Conservation (phyloP, 1,140 invertebrate species). For the Phocides pigmalion region DNA sequence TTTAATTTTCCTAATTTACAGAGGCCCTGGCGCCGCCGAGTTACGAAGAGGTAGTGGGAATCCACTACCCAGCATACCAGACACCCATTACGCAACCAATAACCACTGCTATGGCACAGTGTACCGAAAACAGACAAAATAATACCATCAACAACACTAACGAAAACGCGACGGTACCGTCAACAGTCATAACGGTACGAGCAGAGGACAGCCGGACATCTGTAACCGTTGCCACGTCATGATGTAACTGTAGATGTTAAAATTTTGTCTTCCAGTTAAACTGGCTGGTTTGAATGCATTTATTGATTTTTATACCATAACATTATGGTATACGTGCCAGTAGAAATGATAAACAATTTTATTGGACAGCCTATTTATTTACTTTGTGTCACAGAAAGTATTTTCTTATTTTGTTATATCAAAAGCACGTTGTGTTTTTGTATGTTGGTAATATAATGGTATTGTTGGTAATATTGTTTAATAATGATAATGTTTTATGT, state of each 20-base stretch:
- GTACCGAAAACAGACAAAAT: slow-evolving; percentile 10
- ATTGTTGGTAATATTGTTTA: no score
- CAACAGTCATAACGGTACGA: slow-evolving; percentile 32
- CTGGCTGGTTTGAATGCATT: slow-evolving; percentile 36
- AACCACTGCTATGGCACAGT: slow-evolving; percentile 56
- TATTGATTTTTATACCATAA: slow-evolving; percentile 17
- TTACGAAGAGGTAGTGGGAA: slow-evolving; percentile 74
- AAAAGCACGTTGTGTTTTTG: no score
- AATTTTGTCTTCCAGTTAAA: slow-evolving; percentile 28
- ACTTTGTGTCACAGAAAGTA: no score
- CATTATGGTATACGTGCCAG: slow-evolving; percentile 5
- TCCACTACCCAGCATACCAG: slow-evolving; percentile 64
- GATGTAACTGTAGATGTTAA: neutral
- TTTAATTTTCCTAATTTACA: slow-evolving; percentile 42
- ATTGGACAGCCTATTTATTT: no score
- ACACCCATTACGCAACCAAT: slow-evolving; percentile 68
- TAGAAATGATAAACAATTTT: slow-evolving; percentile 24
- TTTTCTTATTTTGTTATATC: no score
- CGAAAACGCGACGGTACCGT: slow-evolving; percentile 1
- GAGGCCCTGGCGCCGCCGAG: slow-evolving; percentile 74
- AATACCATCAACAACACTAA: slow-evolving; percentile 25
- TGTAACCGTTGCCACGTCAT: slow-evolving; percentile 31
- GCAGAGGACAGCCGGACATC: slow-evolving; percentile 32
- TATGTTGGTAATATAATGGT: no score
- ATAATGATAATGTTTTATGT: no score